Conservation (phyloP, 2,888 invertebrate species). For the Eristalis arbustorum region DNA sequence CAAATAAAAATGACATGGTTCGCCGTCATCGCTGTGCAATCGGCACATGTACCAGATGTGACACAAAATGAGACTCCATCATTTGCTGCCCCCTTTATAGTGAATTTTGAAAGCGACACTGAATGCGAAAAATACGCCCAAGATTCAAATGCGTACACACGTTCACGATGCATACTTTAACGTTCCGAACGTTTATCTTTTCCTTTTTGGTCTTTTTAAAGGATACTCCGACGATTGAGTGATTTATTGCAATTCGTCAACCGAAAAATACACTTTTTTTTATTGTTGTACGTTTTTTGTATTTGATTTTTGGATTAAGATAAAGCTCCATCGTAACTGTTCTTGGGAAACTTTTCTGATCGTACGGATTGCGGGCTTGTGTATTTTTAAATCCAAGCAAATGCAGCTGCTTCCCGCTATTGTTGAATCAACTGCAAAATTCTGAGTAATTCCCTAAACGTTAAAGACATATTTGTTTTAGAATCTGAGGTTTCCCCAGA, state of each 20-base stretch:
- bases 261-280: background rate
- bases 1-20: background rate
- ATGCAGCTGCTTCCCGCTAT: background rate
- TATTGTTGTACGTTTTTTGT: no score
- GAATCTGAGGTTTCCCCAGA: background rate
- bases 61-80: background rate
- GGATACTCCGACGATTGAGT: background rate
- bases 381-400: background rate
- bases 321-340: background rate
- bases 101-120: background rate
- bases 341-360: background rate
- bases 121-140: background rate
- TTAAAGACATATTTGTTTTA: background rate
- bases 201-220: background rate
- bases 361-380: background rate
- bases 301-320: background rate
- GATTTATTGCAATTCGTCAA: background rate
- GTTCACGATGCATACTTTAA: background rate
- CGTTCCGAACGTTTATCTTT: background rate
- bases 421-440: background rate
- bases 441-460: background rate
- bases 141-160: background rate
- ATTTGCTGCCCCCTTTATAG: background rate
- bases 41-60: background rate
- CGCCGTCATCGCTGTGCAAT: background rate